These are phyloP conservation scores for Drosophila buzzatii DNA, from an alignment of 2,888 invertebrate species.

Conservation along the genomic window DNA sequence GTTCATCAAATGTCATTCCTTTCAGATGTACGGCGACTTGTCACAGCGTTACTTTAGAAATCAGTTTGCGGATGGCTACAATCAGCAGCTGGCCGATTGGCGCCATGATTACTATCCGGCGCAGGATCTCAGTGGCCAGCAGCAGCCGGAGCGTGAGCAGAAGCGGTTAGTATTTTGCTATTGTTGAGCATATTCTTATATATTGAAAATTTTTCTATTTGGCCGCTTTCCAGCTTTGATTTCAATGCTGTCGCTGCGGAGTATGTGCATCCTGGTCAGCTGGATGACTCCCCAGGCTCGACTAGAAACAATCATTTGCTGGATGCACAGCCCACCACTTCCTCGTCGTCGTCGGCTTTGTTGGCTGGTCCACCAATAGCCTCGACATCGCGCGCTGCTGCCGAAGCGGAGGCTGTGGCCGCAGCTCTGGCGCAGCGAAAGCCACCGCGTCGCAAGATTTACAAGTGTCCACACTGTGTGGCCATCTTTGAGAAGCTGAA, in stretches of 20 bases:
- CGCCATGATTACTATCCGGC: conserved; percentile 83
- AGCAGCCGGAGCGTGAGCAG: conserved; percentile 51
- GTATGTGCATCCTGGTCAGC: conserved; percentile 38
- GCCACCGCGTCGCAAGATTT: conserved; percentile 80
- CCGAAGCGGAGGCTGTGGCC: conserved; percentile 61
- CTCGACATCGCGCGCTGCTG: conserved; percentile 65
- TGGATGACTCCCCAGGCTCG: conserved; percentile 46
- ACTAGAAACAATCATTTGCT: conserved; percentile 47
- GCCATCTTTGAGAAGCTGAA: conserved; percentile 82
- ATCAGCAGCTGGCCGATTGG: conserved; percentile 79
- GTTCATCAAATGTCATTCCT: neutral
- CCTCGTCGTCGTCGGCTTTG: conserved; percentile 72
- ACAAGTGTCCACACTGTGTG: conserved; percentile 84
- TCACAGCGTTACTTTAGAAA: conserved; percentile 82
- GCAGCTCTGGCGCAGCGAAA: conserved; percentile 62
- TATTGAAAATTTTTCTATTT: neutral
- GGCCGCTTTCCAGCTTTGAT: conserved; percentile 51
- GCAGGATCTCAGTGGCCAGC: conserved; percentile 81
- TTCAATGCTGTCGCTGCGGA: conserved; percentile 63
- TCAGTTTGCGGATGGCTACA: conserved; percentile 77
- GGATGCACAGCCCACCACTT: conserved; percentile 65
- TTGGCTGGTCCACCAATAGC: conserved; percentile 82
- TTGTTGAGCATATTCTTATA: neutral
- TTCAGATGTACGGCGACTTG: conserved; percentile 83
- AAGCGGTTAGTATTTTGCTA: conserved; percentile 68